Evolutionary conservation across 2,113 vertebrate genomes (phyloP).

Genomic region (Prinia subflava): DNA sequence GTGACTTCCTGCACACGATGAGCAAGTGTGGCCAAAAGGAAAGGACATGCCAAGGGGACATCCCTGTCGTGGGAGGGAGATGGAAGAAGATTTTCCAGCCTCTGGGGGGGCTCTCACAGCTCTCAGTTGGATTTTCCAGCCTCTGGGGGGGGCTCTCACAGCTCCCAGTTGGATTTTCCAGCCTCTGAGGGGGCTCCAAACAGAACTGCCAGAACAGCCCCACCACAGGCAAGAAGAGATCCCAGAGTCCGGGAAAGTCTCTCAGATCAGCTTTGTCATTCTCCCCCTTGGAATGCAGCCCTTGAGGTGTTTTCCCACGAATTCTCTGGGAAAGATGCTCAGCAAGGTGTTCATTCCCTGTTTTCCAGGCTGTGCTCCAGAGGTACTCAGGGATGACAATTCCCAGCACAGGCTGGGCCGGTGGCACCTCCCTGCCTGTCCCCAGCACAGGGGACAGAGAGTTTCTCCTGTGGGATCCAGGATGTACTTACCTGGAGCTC

Average conservation of each 20-base stretch:
- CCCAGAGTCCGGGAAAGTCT: fast-evolving
- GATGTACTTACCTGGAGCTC: not conserved
- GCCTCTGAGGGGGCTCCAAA: fast-evolving
- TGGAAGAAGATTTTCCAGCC: not conserved
- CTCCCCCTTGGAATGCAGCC: not conserved
- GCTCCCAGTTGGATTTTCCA: not conserved
- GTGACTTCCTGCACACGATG: not conserved
- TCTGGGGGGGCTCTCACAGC: not conserved
- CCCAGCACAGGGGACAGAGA: not conserved
- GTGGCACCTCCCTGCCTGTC: not conserved
- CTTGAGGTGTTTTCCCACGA: not conserved
- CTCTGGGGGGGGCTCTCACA: not conserved
- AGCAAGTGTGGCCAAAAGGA: not conserved
- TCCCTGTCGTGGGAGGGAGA: not conserved
- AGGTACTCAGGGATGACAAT: not conserved
- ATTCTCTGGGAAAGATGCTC: not conserved
- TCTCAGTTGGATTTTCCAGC: not conserved
- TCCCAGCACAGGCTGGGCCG: not conserved
- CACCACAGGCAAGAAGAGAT: not conserved
- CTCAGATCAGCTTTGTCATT: not conserved
- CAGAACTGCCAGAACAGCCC: not conserved
- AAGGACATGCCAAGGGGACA: not conserved
- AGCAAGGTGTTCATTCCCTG: not conserved
- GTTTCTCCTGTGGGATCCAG: not conserved
- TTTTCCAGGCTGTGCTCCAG: not conserved